Evolutionary conservation across 1,140 invertebrate species (phyloP).

Genomic region (Drosophila quadrilineata): DNA sequence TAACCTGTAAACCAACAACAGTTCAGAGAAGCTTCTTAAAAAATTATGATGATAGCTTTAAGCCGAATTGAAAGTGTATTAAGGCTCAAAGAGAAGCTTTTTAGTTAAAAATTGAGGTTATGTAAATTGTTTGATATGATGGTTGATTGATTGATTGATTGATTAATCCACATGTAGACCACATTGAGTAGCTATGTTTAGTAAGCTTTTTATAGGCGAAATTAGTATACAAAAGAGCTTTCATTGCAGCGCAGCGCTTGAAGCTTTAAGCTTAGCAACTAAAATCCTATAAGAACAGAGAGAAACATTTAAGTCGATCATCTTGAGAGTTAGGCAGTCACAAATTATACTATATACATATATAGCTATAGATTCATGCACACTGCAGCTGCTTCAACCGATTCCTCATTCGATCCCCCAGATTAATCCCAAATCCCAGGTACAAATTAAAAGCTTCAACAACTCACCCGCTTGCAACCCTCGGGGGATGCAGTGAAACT

Average conservation of each 20-base stretch:
- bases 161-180: conserved; percentile 76
- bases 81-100: neutral
- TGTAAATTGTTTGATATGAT: conserved; percentile 11
- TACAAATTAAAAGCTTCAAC: conserved; percentile 19
- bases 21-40: neutral
- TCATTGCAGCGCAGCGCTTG: conserved; percentile 69
- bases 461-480: conserved; percentile 81
- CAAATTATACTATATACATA: conserved; percentile 8
- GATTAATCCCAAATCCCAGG: neutral
- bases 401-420: neutral
- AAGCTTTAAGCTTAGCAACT: conserved; percentile 79
- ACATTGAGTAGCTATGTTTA: conserved; percentile 73
- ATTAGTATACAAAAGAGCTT: conserved; percentile 79
- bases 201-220: conserved; percentile 70
- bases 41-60: too few species aligned
- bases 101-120: conserved; percentile 55
- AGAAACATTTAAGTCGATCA: conserved; percentile 62
- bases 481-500: conserved; percentile 80
- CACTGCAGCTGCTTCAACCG: conserved; percentile 12
- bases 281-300: conserved; percentile 81
- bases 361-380: conserved; percentile 19
- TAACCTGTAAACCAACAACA: neutral
- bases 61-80: neutral
- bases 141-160: conserved; percentile 46
- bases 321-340: conserved; percentile 56